These are phyloP conservation scores for Mnemiopsis leidyi DNA, from an alignment of 37 sponge, comb jelly and placozoan species.

Conservation along the genomic window DNA sequence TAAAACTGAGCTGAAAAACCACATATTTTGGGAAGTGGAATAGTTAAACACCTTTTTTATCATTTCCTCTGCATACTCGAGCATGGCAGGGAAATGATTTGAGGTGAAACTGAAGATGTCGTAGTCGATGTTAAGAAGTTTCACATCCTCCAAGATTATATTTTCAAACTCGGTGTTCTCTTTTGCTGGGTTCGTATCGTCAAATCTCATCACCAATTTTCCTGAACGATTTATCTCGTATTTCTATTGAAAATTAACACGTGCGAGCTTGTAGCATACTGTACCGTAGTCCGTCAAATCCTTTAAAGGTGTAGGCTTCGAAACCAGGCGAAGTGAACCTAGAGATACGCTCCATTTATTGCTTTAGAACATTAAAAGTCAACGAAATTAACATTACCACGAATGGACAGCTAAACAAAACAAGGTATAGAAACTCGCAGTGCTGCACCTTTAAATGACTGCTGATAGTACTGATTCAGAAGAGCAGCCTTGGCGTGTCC, in stretches of 20 bases:
- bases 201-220: conserved; percentile 91
- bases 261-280: too few relatives aligned
- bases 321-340: too few relatives aligned
- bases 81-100: conserved; percentile 79
- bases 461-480: conserved; percentile 95
- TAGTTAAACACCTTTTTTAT: conserved; percentile 65
- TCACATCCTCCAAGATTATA: conserved; percentile 93
- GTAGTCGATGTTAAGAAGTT: conserved; percentile 79
- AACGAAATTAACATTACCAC: too few relatives aligned
- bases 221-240: neutral
- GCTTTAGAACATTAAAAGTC: too few relatives aligned
- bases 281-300: too few relatives aligned
- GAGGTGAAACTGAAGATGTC: conserved; percentile 91
- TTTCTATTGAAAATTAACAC: too few relatives aligned
- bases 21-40: too few relatives aligned
- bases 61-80: conserved; percentile 72
- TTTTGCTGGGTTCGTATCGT: conserved; percentile 99
- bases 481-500: conserved; percentile 99
- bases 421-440: too few relatives aligned
- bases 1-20: too few relatives aligned
- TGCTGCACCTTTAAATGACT: conserved; percentile 78
- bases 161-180: conserved; percentile 94
- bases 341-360: too few relatives aligned
- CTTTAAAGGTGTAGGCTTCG: too few relatives aligned
- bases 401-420: too few relatives aligned